These are phyloP conservation scores for Trichopoda pennipes DNA, from an alignment of 2,888 invertebrate genomes.

Conservation along the genomic window DNA sequence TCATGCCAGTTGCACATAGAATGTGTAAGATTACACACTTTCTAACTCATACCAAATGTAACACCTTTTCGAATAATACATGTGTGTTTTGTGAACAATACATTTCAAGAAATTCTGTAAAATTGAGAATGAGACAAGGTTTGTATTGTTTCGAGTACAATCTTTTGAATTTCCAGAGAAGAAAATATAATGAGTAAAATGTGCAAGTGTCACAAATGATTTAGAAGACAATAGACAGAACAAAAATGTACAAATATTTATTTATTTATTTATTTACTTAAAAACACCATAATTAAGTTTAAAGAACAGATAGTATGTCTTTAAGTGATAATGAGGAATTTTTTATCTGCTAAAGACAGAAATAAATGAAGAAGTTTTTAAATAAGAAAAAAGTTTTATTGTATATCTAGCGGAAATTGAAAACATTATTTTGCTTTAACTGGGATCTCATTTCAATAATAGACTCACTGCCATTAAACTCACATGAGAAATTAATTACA, in stretches of 20 bases:
- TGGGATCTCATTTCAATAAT: not conserved
- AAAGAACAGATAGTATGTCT: slow-evolving; percentile 17
- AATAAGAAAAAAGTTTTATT: not conserved
- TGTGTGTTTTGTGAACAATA: slow-evolving; percentile 15
- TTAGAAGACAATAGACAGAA: slow-evolving; percentile 45
- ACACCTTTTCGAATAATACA: slow-evolving; percentile 59
- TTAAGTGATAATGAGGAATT: not conserved
- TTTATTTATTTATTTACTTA: slow-evolving; percentile 57
- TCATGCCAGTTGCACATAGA: not conserved
- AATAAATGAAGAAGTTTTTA: not conserved
- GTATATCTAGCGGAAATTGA: not conserved
- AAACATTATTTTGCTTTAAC: not conserved
- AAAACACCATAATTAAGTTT: slow-evolving; percentile 48
- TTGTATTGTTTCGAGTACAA: slow-evolving; percentile 34
- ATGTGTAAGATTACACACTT: slow-evolving; percentile 57
- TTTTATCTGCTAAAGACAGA: not conserved
- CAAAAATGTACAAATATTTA: slow-evolving; percentile 46
- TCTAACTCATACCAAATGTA: slow-evolving; percentile 18
- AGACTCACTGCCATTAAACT: too few species aligned
- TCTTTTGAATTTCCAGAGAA: slow-evolving; percentile 48
- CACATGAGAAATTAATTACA: too few species aligned
- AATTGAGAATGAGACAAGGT: slow-evolving; percentile 27
- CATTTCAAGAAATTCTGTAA: slow-evolving; percentile 35
- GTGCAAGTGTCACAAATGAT: slow-evolving; percentile 67
- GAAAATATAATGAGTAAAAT: slow-evolving; percentile 65